Base-by-base conservation (phyloP, 2,113 vertebrate genomes). In the Agapornis roseicollis region DNA sequence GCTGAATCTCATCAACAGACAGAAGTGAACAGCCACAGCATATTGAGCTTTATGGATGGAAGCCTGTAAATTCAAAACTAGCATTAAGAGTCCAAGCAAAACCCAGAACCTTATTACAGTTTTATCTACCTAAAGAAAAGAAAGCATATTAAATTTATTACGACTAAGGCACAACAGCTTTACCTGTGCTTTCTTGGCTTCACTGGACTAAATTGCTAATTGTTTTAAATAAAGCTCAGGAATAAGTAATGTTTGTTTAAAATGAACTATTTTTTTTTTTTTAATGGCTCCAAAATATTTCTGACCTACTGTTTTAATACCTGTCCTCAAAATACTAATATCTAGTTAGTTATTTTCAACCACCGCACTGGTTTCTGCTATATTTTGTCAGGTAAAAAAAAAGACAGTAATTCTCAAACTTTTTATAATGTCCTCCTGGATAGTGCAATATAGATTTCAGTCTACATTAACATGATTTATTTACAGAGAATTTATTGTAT, bases 41-140 rank as follows among this genome's bases (percentile, higher is more conserved):
- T 6, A 65, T 22, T 61, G 69, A 91, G 76, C 46, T 27, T 74
- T 33, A 71, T 6, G 46, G 60, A 66, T 39, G 69, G 80, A 80
- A 80, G 47, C 60, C 90, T 94, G 42, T 29, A 93, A 90, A 80
- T 73, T 74, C 64, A 92, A 92, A 89, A 83, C 50, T 41, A 70
- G 63, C 28, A 65, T 60, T 80, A 66, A 28, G 37, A 88, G 29
- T 49, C 46, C 64, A 76, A 83, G n/a, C 13, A 19, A 90, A 77
- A 65, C 47, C 22, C 19, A 49, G 33, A 66, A 39, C 61, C 4
- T 66, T 55, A 23, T 76, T 44, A 70, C 1, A 91, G 37, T 23
- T 66, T 73, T 58, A 58, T 72, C 77, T 64, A 27, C 50, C 52
- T 37, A 24, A 82, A 83, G 49, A 70, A 73, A 13, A 69, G 20